Evolutionary conservation across 2,888 invertebrate genomes (phyloP).

Genomic region (Trachelus iudaicus): DNA sequence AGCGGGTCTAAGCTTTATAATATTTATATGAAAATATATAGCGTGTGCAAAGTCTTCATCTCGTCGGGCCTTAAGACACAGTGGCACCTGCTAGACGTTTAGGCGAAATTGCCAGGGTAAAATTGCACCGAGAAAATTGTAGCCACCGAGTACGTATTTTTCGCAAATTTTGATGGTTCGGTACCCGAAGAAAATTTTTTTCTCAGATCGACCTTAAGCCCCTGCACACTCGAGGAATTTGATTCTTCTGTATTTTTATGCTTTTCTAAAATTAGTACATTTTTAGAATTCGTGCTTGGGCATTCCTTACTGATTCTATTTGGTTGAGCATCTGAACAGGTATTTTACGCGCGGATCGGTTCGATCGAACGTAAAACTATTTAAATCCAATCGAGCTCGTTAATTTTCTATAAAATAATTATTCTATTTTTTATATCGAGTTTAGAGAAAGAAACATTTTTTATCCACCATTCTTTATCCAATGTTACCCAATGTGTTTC

Average conservation of each 20-base stretch:
- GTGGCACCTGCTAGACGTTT: constrained; percentile 47
- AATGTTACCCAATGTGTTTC: neutral
- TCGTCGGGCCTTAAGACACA: neutral
- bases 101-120: constrained; percentile 46
- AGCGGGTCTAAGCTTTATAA: neutral
- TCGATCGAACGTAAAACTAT: neutral
- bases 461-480: neutral
- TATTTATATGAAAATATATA: constrained; percentile 10
- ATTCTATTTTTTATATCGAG: neutral
- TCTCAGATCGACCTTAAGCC: neutral
- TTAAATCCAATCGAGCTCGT: neutral
- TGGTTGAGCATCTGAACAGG: too few relatives aligned
- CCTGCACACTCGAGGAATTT: neutral
- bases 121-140: constrained; percentile 34
- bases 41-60: constrained; percentile 22
- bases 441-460: neutral
- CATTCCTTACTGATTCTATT: too few relatives aligned
- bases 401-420: too few relatives aligned
- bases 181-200: neutral
- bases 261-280: neutral
- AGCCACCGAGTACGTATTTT: neutral
- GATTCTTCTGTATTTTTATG: neutral
- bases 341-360: too few relatives aligned
- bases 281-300: neutral
- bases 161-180: neutral